Evolutionary conservation across 2,797 vertebrate genomes (phyloP), one percentile per base, ranked within the genome.

Genomic region (Sternotherus odoratus): DNA sequence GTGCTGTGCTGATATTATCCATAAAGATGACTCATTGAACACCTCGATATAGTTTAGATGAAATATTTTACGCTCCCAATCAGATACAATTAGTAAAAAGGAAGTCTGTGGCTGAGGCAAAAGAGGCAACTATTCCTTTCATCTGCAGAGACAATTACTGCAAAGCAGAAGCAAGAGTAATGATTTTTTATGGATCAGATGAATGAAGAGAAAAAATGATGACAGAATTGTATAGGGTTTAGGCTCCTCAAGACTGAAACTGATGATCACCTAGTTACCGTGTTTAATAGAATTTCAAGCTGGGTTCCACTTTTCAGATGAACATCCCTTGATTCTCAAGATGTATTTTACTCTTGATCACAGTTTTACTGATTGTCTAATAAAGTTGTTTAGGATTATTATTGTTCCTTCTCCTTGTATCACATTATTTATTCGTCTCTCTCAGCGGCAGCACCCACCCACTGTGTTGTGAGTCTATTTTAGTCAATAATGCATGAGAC

Each of bases 21-120:
- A 51, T 0, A 0, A 83, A 77, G 82, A 89, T 77, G 83, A 92
- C 1, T 49, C 51, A 77, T 15, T 48, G 50, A 86, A 79, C 0
- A 87, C 48, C 92, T 93, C 43, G 9, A 88, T 94, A 12, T 24
- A 16, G 85, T 94, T 36, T 88, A 83, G 48, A 53, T 46, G 23
- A 80, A 95, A 66, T 81, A 88, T 26, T 77, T 85, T 21, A 66
- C 83, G 48, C 6, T 89, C 94, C 50, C 51, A 91, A 69, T 63
- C 91, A 89, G 66, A 82, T 95, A 60, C 12, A 90, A 77, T 15
- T 5, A 91, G 30, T 19, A 83, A 85, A 46, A 82, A 94, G 82
- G 54, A 78, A 88, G 80, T 80, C 33, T 80, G 50, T 75, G 5
- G 8, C 4, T 24, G 46, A 49, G 56, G 56, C 66, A 85, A 83